Base-by-base conservation (phyloP, 2,113 vertebrate genomes). In the Dermatemys mawii region DNA sequence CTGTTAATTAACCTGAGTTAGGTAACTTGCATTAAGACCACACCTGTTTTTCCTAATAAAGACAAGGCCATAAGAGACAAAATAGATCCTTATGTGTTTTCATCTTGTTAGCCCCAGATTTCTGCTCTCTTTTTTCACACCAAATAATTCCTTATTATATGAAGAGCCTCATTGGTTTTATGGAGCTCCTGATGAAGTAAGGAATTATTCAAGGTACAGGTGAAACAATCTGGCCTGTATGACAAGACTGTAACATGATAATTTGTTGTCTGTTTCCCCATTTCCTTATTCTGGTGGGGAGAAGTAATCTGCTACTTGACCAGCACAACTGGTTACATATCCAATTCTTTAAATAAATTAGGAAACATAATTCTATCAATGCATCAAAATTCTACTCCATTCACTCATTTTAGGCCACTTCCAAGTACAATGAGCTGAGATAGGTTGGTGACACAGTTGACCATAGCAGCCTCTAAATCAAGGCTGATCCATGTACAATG, bases 401-500 rank as follows among this genome's bases (percentile, higher is more conserved):
- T 73, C 70, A 4, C 22, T 44, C 70, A 75, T 44, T 75, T 44
- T 73, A 73, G 70, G 19, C n/a, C 70, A 73, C 21, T 24, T 26
- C 67, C 67, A 73, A 24, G 19, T 73, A 22, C 4, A 41, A 73
- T 22, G 67, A 60, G 13, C 57, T 60, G 57, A 73, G 67, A 41
- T 73, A 9, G 19, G n/a, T 41, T 38, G n/a, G 38, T 73, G 38
- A n/a, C 21, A 73, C 38, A 73, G 22, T 38, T 73, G 38, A 3
- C 22, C 11, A 75, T 24, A 41, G 6, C 9, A 38, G 5, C 35
- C 67, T 21, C 10, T 75, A 24, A 44, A 75, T 1, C 22, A 84
- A 5, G 3, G 6, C 44, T 57, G 4, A 44, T 70, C 67, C 1
- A 8, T 57, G 2, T 2, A 49, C 5, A 38, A 1, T 70, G 3